Base-by-base conservation (phyloP, 2,113 vertebrate species). In the Boleophthalmus pectinirostris region DNA sequence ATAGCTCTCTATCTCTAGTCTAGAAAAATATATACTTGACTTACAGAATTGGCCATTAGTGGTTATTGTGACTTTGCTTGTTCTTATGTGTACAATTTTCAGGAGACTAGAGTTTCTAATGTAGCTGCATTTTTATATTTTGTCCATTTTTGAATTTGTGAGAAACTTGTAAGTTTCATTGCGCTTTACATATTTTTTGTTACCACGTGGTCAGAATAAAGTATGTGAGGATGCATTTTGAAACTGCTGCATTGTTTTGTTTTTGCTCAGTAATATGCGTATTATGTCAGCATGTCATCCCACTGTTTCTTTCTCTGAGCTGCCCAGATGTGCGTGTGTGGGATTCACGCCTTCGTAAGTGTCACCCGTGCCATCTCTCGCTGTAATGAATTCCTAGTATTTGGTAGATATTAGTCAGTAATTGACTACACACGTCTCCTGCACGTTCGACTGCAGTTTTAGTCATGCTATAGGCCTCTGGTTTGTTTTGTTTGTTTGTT, bases 271-370 rank as follows among this genome's bases (percentile, higher is more conserved):
- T 43, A 4, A 11, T 56, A 1, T 66, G 68, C 29, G 51, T 43
- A 13, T 20, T 85, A 29, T 29, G 2, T 29, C 29, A n/a, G n/a
- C n/a, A 89, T 86, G 80, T 66, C 87, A 12, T n/a, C 54, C 6
- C 43, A 51, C 18, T n/a, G n/a, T n/a, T n/a, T n/a, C n/a, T 18
- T 53, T 49, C 1, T 11, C 56, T 25, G 12, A 12, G 12, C 4
- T 88, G 88, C 54, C 93, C 92, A 92, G 90, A 92, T 93, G 92
- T 91, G 83, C 69, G 14, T 47, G 24, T 18, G 4, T 33, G 5
- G 25, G 14, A 33, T 33, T 61, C 25, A 33, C 58, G 18, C 58
- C 25, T 58, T 4, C n/a, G 2, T 14, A 61, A 33, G 58, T 61
- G 58, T 61, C 25, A 61, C 24, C 18, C 15, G 24, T 60, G 57